Base-by-base conservation (phyloP, 2,888 invertebrate species). In the Copidosoma aretas region DNA sequence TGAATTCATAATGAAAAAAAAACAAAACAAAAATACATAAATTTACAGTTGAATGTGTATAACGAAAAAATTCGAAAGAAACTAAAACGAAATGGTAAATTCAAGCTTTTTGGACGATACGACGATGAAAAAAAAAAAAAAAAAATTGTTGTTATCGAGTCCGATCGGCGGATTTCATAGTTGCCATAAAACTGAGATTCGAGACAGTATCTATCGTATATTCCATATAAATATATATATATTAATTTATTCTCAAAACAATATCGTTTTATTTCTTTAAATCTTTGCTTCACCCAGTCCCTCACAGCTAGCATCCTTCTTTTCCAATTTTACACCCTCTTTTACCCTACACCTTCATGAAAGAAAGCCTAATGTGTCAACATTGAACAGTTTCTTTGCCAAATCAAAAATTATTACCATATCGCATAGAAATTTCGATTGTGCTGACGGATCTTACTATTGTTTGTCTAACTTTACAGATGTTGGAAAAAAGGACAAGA, bases 201-300 rank as follows among this genome's bases (percentile, higher is more conserved):
- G 77, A 78, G 75, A 80, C 77, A 78, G 79, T 82, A 81, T 79
- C 79, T 81, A 82, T 78, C 82, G 79, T 82, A 83, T 82, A 83
- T 81, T 78, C 80, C 82, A 80, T 80, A 77, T 77, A 80, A 77
- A 77, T 79, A 82, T 84, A 32, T 32, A 32, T 32, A 84, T 83
- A 84, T 82, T 84, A 84, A 84, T 84, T 84, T 84, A 84, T 84
- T 84, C 83, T 84, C 79, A 82, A 82, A 75, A 80, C n/a, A 73
- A 71, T 43, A 62, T n/a, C 43, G 53, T 14, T 41, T 41, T 46
- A 56, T 60, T 54, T 32, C 62, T 67, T 67, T 67, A 64, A 71
- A 68, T 54, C 66, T 65, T 65, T 10, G 10, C 57, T 19, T 17
- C 43, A 10, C 3, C 17, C 46, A 15, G 10, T 25, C 12, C 32